phyloP scores from a whole-genome alignment of 2,797 vertebrate genomes.

The Spondyliosoma cantharus region DNA sequence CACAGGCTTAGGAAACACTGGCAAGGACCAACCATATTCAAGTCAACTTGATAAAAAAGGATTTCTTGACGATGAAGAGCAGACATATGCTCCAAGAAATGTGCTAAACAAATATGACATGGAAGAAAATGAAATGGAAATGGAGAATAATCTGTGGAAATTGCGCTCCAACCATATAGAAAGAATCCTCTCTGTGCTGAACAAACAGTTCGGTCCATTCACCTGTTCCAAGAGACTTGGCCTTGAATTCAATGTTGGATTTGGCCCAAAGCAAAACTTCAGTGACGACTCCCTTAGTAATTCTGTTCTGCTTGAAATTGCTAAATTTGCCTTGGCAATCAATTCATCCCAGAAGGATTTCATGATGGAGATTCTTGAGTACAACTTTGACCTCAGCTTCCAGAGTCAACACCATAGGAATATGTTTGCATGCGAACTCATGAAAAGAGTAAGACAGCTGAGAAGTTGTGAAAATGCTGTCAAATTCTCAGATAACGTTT shows the following conservation, averaged over 20 bases:
- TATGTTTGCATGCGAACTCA: conserved; percentile 26
- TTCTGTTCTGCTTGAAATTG: conserved; percentile 28
- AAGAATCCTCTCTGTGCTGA: conserved; percentile 7
- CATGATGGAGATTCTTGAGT: conserved; percentile 55
- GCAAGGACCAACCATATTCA: not conserved
- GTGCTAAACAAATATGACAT: not conserved
- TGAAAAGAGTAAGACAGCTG: conserved; percentile 25
- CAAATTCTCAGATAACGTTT: conserved; percentile 35
- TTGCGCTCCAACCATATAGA: conserved; percentile 29
- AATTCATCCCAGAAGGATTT: conserved; percentile 50
- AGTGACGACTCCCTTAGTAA: conserved; percentile 10
- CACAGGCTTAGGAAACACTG: not conserved
- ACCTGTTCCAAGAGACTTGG: rapidly evolving
- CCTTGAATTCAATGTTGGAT: conserved; percentile 51
- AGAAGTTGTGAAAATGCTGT: conserved; percentile 2
- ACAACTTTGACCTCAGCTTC: conserved; percentile 44
- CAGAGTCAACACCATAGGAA: conserved; percentile 13
- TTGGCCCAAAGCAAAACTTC: conserved; percentile 30
- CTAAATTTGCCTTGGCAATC: conserved; percentile 38
- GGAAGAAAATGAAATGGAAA: not conserved
- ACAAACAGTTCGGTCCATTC: conserved; percentile 1
- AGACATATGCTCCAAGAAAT: not conserved
- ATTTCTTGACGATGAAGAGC: not conserved
- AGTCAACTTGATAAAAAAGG: not conserved
- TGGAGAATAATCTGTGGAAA: conserved; percentile 34